These are phyloP conservation scores for Apteryx owenii DNA, from an alignment of 2,113 vertebrate genomes.

Conservation along the genomic window DNA sequence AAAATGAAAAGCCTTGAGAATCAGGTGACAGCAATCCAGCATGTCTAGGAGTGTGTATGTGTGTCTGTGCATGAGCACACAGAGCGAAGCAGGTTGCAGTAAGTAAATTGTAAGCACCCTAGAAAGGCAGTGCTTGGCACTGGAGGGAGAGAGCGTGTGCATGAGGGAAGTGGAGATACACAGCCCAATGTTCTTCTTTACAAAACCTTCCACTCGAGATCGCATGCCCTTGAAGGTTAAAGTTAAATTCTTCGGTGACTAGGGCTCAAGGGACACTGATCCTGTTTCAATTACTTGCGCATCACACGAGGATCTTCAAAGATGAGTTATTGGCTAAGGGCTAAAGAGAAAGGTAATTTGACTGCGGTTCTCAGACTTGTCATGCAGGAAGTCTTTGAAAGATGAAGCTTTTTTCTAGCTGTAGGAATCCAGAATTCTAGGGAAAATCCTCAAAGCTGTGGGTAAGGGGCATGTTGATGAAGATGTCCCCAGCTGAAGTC, in stretches of 20 bases:
- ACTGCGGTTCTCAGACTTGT: not conserved
- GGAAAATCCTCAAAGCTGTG: not conserved
- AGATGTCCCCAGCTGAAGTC: not conserved
- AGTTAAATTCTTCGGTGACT: not conserved
- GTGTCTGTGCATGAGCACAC: not conserved
- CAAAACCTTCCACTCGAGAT: not conserved
- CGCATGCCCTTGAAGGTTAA: not conserved
- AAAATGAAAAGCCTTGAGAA: constrained; percentile 27
- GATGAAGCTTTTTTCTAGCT: not conserved
- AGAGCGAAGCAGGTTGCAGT: not conserved
- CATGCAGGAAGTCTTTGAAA: not conserved
- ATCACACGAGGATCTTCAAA: accelerated
- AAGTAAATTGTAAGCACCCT: not conserved
- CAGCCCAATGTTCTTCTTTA: not conserved
- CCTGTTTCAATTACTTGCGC: not conserved
- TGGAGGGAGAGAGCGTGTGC: not conserved
- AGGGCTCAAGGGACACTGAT: accelerated
- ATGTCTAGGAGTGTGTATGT: not conserved
- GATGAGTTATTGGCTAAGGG: not conserved
- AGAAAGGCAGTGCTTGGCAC: not conserved
- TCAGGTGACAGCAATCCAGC: not conserved
- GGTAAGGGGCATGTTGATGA: not conserved
- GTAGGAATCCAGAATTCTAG: not conserved
- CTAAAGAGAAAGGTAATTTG: not conserved
- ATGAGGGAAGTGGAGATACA: not conserved